Evolutionary conservation across 1,140 invertebrate species (phyloP), one percentile per base, ranked within the genome.

Genomic region (Drosophila seguyi): DNA sequence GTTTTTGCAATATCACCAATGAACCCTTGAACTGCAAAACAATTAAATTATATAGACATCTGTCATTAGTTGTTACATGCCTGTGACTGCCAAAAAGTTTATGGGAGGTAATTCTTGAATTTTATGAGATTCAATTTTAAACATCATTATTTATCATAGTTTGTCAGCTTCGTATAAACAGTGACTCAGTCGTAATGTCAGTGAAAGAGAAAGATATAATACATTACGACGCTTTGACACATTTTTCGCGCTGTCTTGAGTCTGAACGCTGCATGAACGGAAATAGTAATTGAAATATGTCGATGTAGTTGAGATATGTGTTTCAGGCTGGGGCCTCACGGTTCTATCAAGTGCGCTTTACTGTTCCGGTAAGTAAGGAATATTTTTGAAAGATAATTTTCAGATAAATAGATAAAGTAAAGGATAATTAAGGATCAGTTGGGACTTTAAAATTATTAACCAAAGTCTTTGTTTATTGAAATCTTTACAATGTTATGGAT

Each of bases 261-360:
- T 44, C 60, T 75, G 44, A 68, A 29, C 65, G 65, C 65, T 75
- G 69, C 75, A 60, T 53, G 62, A 87, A 52, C 83, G 83, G 83
- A 86, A 86, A 87, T 61, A 69, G 68, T 88, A 88, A 88, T 86
- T 86, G 55, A 83, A 72, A 82, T 22, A 76, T 75, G 56, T 75
- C 58, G 55, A 82, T 60, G 75, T 65, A 63, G 45, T 58, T 57
- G 18, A 59, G 73, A 36, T 53, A 58, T 73, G 25, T 42, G 27
- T 36, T 50, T 34, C 14, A 72, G 50, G 50, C 53, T 44, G 20
- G 20, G 74, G 45, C 34, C 50, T 44, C 18, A 25, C 10, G 22
- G 39, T 48, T 61, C 2, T 29, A 0, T 3, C 2, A 50, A 56
- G 6, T 65, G 25, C 58, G 27, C n/a, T 39, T 18, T 6, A 25